Evolutionary conservation across 2,797 vertebrate genomes (phyloP), one percentile per base, ranked within the genome.

Genomic region (Silurus aristotelis): DNA sequence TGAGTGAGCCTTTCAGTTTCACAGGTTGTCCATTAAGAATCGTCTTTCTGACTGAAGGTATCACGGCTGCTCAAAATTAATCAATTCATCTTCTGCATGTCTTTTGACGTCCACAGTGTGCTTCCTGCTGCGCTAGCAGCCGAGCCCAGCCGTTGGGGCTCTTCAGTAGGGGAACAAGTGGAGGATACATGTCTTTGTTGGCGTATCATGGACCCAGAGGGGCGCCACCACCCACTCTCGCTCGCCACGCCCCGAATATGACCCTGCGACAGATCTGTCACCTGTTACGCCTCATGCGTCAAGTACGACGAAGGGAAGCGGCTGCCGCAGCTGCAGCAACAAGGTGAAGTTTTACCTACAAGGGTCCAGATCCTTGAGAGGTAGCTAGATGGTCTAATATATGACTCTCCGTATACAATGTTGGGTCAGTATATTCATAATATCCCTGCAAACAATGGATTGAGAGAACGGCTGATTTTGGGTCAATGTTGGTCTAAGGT

Each of bases 261-360:
- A 95, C 95, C 25, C 89, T 96, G 86, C 90, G 93, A 60, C 94
- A 96, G 92, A 94, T 96, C 89, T 95, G 92, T 88, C 89, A 86
- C 72, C 89, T 93, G 92, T 90, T 96, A 82, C 94, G 93, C 85
- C 25, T 91, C 80, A 94, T 96, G 94, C 93, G 94, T 63, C 90
- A 94, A 88, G 84, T 95, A 84, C 92, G 91, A 56, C 92, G 86
- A 17, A 87, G 91, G 79, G 95, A 95, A 63, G 87, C 88, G 31
- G 90, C 92, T 0, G 79, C 91, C 0, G 82, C 89, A 5, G 83
- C 85, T 75, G 92, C 64, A 1, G 85, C 80, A n/a, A 80, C 76
- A 89, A 94, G 94, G 91, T 92, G 87, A 56, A 84, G 2, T 17
- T 76, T 25, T 63, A 19, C 14, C 22, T 43, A 1, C 20, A 61